Conservation (phyloP, 2,888 invertebrate species). For the Rapana venosa region DNA sequence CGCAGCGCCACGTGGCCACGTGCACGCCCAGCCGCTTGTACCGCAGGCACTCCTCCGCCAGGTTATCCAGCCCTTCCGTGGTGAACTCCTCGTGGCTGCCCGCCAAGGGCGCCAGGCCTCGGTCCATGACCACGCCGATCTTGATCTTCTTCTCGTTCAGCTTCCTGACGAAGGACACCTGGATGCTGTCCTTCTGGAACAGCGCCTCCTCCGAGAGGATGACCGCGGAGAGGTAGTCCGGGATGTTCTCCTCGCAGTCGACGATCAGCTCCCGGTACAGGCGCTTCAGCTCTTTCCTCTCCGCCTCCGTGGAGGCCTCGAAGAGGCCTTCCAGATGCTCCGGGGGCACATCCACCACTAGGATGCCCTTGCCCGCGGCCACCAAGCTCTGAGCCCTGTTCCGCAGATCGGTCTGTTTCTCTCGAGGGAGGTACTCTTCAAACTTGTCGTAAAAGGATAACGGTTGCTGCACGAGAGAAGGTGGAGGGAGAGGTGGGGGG, state of each 20-base stretch:
- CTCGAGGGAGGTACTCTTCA: conserved; percentile 75
- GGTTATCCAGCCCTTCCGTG: conserved; percentile 97
- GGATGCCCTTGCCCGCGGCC: conserved; percentile 95
- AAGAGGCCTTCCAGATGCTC: conserved; percentile 88
- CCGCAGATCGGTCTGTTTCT: conserved; percentile 91
- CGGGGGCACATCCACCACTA: conserved; percentile 98
- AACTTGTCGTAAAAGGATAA: conserved; percentile 44
- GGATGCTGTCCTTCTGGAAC: conserved; percentile 95
- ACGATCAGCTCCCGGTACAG: conserved; percentile 93
- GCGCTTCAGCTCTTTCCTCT: conserved; percentile 89
- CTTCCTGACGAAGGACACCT: conserved; percentile 72
- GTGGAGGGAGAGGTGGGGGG: no score
- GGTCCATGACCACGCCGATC: conserved; percentile 86
- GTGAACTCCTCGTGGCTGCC: conserved; percentile 95
- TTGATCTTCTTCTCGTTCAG: conserved; percentile 74
- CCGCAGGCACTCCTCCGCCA: conserved; percentile 94
- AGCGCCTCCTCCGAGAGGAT: conserved; percentile 99
- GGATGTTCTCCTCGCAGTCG: conserved; percentile 83
- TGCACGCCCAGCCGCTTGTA: conserved; percentile 98
- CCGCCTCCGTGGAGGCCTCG: conserved; percentile 86
- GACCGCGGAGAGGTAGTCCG: conserved; percentile 91
- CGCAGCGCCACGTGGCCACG: conserved; percentile 99
- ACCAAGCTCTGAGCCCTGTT: conserved; percentile 93
- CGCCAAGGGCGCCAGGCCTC: conserved; percentile 94
- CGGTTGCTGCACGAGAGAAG: conserved; percentile 6